These are phyloP conservation scores for Pitta sordida DNA, from an alignment of 2,113 vertebrate genomes.

Conservation along the genomic window DNA sequence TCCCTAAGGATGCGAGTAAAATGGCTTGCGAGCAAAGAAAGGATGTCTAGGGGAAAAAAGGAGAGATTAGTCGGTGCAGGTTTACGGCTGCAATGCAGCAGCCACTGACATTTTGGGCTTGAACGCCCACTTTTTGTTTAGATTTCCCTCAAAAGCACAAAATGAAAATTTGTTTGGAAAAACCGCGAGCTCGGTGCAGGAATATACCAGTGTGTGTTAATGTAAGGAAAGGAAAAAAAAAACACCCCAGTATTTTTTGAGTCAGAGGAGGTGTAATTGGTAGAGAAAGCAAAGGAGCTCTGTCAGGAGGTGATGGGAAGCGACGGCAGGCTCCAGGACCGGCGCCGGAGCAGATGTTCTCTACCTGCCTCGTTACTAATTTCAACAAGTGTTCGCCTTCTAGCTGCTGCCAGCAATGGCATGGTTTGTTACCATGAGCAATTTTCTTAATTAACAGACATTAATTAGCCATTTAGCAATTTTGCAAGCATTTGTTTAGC, in stretches of 20 bases:
- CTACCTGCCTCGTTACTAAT: conserved; percentile 82
- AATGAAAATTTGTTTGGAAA: conserved; percentile 21
- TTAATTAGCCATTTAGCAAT: conserved; percentile 97
- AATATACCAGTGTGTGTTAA: conserved; percentile 8
- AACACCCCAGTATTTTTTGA: not conserved
- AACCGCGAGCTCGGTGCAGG: not conserved
- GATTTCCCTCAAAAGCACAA: not conserved
- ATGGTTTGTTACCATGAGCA: conserved; percentile 91
- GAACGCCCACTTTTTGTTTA: not conserved
- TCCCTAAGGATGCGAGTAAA: conserved; percentile 34
- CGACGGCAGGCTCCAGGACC: conserved; percentile 67
- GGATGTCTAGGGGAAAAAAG: conserved; percentile 3
- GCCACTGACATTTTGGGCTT: conserved; percentile 43
- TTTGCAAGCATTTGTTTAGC: conserved; percentile 89
- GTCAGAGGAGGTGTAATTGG: conserved; percentile 35
- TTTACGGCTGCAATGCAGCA: conserved; percentile 57
- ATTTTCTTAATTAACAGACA: conserved; percentile 95
- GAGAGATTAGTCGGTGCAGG: conserved; percentile 49
- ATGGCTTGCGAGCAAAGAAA: conserved; percentile 38
- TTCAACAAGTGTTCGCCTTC: conserved; percentile 85
- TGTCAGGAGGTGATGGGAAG: conserved; percentile 63
- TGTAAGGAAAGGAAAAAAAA: not conserved
- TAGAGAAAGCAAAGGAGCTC: conserved; percentile 45
- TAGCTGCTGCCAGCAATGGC: conserved; percentile 83
- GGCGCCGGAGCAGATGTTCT: conserved; percentile 75